Evolutionary conservation across 2,113 vertebrate species (phyloP).

Genomic region (Tachysurus vachellii): DNA sequence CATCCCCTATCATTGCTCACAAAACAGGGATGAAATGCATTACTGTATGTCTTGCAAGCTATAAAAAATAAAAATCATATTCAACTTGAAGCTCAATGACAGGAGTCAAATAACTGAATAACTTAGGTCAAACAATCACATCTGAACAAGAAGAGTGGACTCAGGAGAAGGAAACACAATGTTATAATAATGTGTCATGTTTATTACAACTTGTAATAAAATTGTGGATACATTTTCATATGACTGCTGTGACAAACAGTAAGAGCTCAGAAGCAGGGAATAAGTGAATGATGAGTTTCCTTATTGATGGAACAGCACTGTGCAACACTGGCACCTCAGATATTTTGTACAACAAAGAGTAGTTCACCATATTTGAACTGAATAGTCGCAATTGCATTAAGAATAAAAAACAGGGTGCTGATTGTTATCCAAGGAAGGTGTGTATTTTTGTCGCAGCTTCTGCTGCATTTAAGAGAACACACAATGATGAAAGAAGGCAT

Average conservation of each 20-base stretch:
- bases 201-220: not conserved
- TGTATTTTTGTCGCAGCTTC: slow-evolving; percentile 2
- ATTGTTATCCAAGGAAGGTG: slow-evolving; percentile 14
- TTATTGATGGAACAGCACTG: slow-evolving; percentile 21
- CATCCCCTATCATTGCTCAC: not conserved
- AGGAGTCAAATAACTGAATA: not conserved
- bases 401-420: slow-evolving; percentile 1
- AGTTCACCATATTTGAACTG: slow-evolving; percentile 11
- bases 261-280: not conserved
- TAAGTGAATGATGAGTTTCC: slow-evolving; percentile 9
- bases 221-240: slow-evolving; percentile 2
- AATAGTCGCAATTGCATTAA: slow-evolving; percentile 11
- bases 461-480: not conserved
- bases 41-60: not conserved
- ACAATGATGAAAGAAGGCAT: slow-evolving; percentile 26
- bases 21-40: not conserved
- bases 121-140: not conserved
- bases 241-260: not conserved
- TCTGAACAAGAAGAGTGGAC: not conserved
- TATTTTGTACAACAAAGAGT: not conserved
- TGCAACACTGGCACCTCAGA: not conserved
- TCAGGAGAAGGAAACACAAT: not conserved
- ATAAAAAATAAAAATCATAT: not conserved
- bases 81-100: not conserved
- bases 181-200: not conserved